Base-by-base conservation (phyloP, 2,888 invertebrate species). In the Orchesella flavescens region DNA sequence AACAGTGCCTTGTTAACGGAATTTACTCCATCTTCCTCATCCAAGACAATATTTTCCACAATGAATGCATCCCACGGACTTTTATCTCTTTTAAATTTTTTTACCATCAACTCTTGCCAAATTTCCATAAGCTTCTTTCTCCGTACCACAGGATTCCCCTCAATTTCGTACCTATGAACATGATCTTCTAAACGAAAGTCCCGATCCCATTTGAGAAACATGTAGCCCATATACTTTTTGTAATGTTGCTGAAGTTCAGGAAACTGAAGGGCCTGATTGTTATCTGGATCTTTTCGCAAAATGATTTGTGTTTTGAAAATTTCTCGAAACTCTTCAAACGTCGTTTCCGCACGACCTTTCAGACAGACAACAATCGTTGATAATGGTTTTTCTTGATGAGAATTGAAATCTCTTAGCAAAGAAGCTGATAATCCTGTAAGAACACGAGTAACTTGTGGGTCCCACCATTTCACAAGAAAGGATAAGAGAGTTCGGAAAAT, bases 161-260 rank as follows among this genome's bases (percentile, higher is more conserved):
- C 21, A 5, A n/a, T 21, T 43, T 57, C 5, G 34, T 75, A 44
- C 21, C 21, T 34, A 4, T 46, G 72, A 9, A 84, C 65, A 49
- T 84, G 84, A 19, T 84, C 68, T 0, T 34, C 12, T 2, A 80
- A 10, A 13, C 72, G n/a, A 34, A 84, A 84, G 5, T 66, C 21
- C 7, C 12, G 12, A 23, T 84, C 84, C 71, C 57, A 55, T 17
- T 43, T 49, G 21, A 76, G 76, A 43, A 84, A 84, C 17, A 65
- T 53, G 23, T 84, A 84, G 7, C 84, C 84, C 69, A 69, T 66
- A 12, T 55, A 84, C 3, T 1, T 12, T 43, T 71, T 59, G 7
- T 66, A 66, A 19, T 76, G 59, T 5, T 79, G 72, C 15, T 66
- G 75, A 4, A 84, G 55, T n/a, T 84, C 80, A 0, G 84, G 76